A percentile compares a stretch with the other conserved stretches of the same genome.
These are phyloP conservation scores for Eumerus sabulonum DNA, from an alignment of 2,888 invertebrate genomes.

Conservation along the genomic window DNA sequence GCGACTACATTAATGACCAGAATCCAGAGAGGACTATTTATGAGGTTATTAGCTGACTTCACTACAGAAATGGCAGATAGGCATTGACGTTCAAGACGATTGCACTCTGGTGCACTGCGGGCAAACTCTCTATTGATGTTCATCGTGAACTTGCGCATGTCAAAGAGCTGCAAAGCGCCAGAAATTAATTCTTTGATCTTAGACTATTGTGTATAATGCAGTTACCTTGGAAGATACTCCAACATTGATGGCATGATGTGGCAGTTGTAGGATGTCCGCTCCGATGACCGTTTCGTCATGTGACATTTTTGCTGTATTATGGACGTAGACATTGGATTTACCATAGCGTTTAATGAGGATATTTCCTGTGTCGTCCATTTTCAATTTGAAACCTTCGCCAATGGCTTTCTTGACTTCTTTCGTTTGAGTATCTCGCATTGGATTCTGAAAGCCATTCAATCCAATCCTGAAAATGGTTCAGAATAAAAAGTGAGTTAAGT, in stretches of 20 bases:
- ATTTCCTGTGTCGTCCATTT: constrained; percentile 86
- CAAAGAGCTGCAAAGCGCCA: constrained; percentile 81
- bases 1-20: constrained; percentile 89
- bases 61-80: constrained; percentile 86
- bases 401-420: constrained; percentile 95
- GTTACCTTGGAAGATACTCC: constrained; percentile 83
- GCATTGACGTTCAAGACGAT: constrained; percentile 84
- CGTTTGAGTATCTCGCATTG: constrained; percentile 94
- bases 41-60: constrained; percentile 83
- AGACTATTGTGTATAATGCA: no score
- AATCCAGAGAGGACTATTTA: constrained; percentile 89
- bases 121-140: constrained; percentile 85
- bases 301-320: constrained; percentile 79
- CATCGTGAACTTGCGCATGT: constrained; percentile 86
- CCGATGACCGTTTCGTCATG: constrained; percentile 83
- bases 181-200: neutral
- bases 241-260: constrained; percentile 82
- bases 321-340: constrained; percentile 84
- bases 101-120: constrained; percentile 84
- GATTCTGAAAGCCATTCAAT: constrained; percentile 96
- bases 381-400: constrained; percentile 88
- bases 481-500: no score
- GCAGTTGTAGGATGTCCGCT: constrained; percentile 84
- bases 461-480: constrained; percentile 86
- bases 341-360: constrained; percentile 85